Percentiles rank a stretch among this genome's conserved stretches.
Evolutionary conservation across 2,888 invertebrate genomes (phyloP).

Genomic region (Anorthoa munda): DNA sequence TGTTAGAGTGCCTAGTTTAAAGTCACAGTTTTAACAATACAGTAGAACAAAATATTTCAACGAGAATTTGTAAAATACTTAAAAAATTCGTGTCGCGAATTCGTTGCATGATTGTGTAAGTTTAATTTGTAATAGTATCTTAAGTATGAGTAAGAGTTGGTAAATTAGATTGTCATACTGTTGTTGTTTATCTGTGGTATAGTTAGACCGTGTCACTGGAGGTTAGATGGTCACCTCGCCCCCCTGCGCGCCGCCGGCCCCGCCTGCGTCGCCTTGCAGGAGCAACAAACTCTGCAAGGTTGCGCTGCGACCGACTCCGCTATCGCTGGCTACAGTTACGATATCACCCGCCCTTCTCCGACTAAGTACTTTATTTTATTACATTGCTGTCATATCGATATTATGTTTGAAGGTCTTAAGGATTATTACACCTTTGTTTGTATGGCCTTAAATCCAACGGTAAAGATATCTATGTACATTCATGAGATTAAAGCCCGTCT

Average conservation of each 20-base stretch:
- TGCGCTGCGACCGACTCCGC: constrained; percentile 84
- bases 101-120: constrained; percentile 20
- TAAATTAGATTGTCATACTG: constrained; percentile 64
- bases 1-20: constrained; percentile 15
- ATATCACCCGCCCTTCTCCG: constrained; percentile 89
- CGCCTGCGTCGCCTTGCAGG: constrained; percentile 73
- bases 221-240: constrained; percentile 74
- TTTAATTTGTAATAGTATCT: constrained; percentile 22
- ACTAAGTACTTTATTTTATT: constrained; percentile 87
- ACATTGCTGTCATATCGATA: constrained; percentile 85
- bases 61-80: constrained; percentile 4
- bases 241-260: constrained; percentile 63
- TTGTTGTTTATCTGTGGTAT: constrained; percentile 71
- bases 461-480: constrained; percentile 2
- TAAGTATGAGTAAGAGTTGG: constrained; percentile 33
- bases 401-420: constrained; percentile 82
- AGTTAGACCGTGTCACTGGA: constrained; percentile 83
- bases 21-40: constrained; percentile 36
- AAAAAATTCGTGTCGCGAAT: constrained; percentile 15
- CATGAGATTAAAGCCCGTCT: constrained; percentile 10
- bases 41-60: constrained; percentile 49
- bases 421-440: constrained; percentile 65
- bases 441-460: constrained; percentile 33
- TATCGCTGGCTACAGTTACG: constrained; percentile 87
- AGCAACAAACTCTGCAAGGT: constrained; percentile 91